phyloP scores from a whole-genome alignment of 2,888 invertebrate genomes.

The Drosophila affinis region DNA sequence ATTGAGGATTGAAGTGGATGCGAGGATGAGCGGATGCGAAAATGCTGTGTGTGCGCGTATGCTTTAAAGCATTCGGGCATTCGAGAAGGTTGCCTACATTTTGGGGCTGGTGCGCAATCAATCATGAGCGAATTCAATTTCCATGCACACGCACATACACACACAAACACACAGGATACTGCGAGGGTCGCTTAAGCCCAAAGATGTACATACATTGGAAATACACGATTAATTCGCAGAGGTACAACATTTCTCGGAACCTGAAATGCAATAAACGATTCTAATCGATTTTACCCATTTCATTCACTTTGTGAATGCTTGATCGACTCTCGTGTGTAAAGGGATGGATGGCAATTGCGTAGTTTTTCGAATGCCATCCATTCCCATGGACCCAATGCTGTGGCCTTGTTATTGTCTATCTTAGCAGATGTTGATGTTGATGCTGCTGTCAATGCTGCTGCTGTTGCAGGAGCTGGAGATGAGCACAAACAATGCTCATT shows the following conservation, averaged over 20 bases:
- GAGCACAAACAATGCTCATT: constrained; percentile 66
- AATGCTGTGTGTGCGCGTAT: constrained; percentile 5
- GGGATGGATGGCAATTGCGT: constrained; percentile 31
- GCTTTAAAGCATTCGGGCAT: constrained; percentile 36
- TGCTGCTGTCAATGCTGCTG: constrained; percentile 26
- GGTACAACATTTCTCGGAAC: background rate
- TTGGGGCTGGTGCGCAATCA: constrained; percentile 70
- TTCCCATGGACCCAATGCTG: constrained; percentile 5
- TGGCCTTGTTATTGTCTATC: constrained; percentile 44
- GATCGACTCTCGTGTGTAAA: background rate
- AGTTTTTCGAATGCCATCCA: constrained; percentile 33
- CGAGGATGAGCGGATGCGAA: constrained; percentile 22
- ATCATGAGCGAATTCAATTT: constrained; percentile 76
- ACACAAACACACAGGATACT: constrained; percentile 12
- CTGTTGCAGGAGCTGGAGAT: constrained; percentile 51
- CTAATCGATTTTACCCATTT: background rate
- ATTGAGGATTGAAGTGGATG: constrained; percentile 17
- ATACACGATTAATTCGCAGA: background rate
- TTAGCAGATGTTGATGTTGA: constrained; percentile 26
- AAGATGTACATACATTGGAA: background rate
- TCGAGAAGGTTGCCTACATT: constrained; percentile 56
- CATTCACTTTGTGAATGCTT: background rate
- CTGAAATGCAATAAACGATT: background rate
- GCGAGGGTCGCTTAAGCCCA: background rate
- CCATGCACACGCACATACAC: constrained; percentile 48